Evolutionary conservation across 92 coral and sea anemone genomes (phyloP), one percentile per base, ranked within the genome.

Genomic region (Zoanthus sociatus): DNA sequence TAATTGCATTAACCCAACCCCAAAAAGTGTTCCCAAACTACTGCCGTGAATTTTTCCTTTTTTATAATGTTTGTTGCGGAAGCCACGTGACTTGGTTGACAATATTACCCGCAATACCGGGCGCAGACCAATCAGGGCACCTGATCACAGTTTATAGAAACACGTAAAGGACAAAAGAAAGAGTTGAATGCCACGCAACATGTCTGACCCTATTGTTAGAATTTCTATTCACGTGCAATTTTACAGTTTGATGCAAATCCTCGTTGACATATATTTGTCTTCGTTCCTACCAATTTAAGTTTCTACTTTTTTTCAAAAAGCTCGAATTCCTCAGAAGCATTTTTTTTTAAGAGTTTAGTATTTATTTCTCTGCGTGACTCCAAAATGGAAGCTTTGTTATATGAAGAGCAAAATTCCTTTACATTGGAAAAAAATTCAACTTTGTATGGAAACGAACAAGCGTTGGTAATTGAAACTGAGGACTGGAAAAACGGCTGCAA

Each of bases 391-490:
- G 76, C 91, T 44, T 87, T 89, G 32, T 81, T 91, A 21, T 91
- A 88, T 77, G 91, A 91, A 75, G 94, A 91, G 61, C 94, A 91
- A 88, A 84, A 88, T 77, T 91, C 89, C 74, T 74, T 91, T 66
- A 71, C 87, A 32, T 70, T 78, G 51, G 89, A 88, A 31, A 91
- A 84, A 88, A 88, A 88, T 78, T 71, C 91, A 74, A 83, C 83
- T 54, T 48, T 79, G 64, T 87, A 84, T 61, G 91, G 88, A 85
- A 91, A 88, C 61, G 89, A 87, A 6, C 77, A 53, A 51, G 33
- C 88, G 33, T 69, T 86, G 84, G 46, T 91, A 78, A 84, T 71
- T 78, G 85, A 88, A 21, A 63, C 68, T 48, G 89, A 60, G 7
- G 94, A 91, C 18, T 88, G 84, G 89, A 91, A 88, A 84, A 61